Evolutionary conservation across 1,140 invertebrate genomes (phyloP), one percentile per base, ranked within the genome.

Genomic region (Polyergus mexicanus): DNA sequence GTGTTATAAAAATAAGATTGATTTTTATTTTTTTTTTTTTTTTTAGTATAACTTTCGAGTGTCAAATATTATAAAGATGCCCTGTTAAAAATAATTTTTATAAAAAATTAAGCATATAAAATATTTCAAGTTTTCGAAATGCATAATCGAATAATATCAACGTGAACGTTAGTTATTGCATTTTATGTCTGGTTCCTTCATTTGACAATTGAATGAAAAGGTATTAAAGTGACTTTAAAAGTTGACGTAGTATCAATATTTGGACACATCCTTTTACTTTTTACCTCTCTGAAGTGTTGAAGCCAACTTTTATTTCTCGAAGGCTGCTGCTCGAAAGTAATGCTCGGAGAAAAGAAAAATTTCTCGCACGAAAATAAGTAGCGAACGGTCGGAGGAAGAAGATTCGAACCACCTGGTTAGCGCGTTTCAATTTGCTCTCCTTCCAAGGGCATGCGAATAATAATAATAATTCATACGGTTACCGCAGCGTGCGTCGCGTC

Each of bases 331-430:
- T 22, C 25, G 68, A 83, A 83, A 83, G 78, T 83, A 81, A 72
- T 72, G 78, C 78, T 58, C 25, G 38, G 25, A 72, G 54, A 74
- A 83, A 83, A 72, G 78, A 83, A 83, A 80, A 83, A 74, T 83
- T 69, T 74, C 4, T 5, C 78, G 68, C 35, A 84, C 44, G 63
- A 66, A 77, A 86, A 87, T 66, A 88, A 63, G 38, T 47, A 86
- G 51, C 75, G 71, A 77, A 54, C 11, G 58, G 4, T 19, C 44
- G 66, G 54, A 72, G 51, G 66, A 88, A 28, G 83, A 68, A 87
- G 87, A 76, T 88, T 77, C 65, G 62, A 86, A 86, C 80, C 85
- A 86, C 80, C 85, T 84, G 85, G 85, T 28, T 80, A 84, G 41
- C 35, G 58, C 76, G 85, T 85, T 86, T 86, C 86, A 85, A 87